Base-by-base conservation (phyloP, 1,140 invertebrate species). In the Bombus sibiricus region DNA sequence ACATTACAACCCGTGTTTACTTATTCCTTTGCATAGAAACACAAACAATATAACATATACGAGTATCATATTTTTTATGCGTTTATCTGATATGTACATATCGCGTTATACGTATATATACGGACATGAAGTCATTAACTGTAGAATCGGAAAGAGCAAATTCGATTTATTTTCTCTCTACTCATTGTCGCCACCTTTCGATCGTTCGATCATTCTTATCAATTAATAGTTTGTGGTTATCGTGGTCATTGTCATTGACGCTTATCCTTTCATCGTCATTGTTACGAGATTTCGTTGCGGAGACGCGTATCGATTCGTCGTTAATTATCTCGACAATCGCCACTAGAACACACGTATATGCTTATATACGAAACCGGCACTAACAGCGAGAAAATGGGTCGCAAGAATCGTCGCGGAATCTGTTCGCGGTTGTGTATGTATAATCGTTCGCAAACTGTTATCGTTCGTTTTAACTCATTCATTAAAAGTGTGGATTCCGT, bases 391-490 rank as follows among this genome's bases (percentile, higher is more conserved):
- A 71, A 88, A 87, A n/a, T 82, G 57, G 43, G 37, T 32, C 66
- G 47, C 18, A 59, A 59, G 53, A 41, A 37, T 28, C 69, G 47
- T 53, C 47, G 47, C 0, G 47, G 6, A 53, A 53, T 53, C 47
- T 22, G 47, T 53, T 53, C 47, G 47, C 47, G 18, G 5, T 18
- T 15, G 28, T 41, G 13, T 41, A 28, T n/a, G 76, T 18, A 41
- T 81, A 81, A 81, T 82, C 74, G 71, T 64, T 59, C 73, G 88
- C 86, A 77, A 89, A 89, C 81, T 81, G 43, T 43, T 47, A 39
- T 64, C 64, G 82, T 81, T 72, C 73, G 68, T 78, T 68, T 69
- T 25, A 77, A 41, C 68, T 43, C 75, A 74, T 89, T 88, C 18
- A 2, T 22, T 22, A 53, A 22, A 53, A 53, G 47, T 22, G 18